These are phyloP conservation scores for Diachasmimorpha longicaudata DNA, from an alignment of 1,140 invertebrate species.

Conservation along the genomic window DNA sequence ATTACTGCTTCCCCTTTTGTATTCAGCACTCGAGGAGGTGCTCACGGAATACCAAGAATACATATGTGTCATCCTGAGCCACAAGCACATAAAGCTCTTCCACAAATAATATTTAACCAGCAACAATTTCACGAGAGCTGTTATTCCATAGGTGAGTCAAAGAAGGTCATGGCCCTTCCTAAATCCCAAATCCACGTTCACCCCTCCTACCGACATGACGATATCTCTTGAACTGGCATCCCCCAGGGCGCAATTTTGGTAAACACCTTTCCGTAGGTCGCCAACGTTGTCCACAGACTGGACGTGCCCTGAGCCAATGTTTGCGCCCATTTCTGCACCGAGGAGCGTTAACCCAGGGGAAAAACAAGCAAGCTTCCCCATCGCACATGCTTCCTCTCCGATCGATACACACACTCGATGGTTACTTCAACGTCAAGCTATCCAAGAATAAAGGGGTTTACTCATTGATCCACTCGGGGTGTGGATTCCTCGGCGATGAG, in stretches of 20 bases:
- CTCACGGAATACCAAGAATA: neutral
- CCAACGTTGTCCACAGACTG: constrained; percentile 10
- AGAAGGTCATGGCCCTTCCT: neutral
- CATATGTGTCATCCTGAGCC: neutral
- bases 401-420: constrained; percentile 16
- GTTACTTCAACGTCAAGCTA: constrained; percentile 14
- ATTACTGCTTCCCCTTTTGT: neutral
- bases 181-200: neutral
- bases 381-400: neutral
- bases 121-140: constrained; percentile 3
- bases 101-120: constrained; percentile 18
- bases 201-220: neutral
- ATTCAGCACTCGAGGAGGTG: neutral
- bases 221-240: neutral
- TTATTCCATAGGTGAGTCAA: neutral
- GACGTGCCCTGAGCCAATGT: constrained; percentile 15
- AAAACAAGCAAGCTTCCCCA: neutral
- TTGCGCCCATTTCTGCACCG: neutral
- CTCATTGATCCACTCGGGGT: neutral
- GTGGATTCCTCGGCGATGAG: neutral
- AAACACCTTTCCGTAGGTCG: constrained; percentile 5
- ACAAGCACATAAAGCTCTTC: neutral
- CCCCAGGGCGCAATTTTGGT: constrained; percentile 17
- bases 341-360: constrained; percentile 8
- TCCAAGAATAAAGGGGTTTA: constrained; percentile 7